Evolutionary conservation across 1,140 invertebrate species (phyloP), one percentile per base, ranked within the genome.

Genomic region (Zaprionus ghesquierei): DNA sequence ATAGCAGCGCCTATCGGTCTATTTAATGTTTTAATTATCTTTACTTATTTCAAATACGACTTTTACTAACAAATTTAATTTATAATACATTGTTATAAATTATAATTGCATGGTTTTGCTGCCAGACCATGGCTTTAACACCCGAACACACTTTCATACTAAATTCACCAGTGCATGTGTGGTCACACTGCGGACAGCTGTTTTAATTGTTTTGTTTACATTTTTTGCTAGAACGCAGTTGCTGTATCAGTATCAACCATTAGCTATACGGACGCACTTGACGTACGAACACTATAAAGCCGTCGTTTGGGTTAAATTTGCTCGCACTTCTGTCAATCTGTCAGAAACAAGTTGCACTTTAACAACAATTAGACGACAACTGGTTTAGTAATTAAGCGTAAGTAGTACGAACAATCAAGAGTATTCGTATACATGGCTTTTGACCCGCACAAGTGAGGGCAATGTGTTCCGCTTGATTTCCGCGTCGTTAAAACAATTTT

Each of bases 121-220:
- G 6, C 2, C n/a, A 15, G 6, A 15, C 8, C 6, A 15, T 3
- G 15, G n/a, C 5, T 15, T 41, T 15, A 15, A 1, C 8, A 10
- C 6, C 3, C 41, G 22, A 46, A 3, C 18, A 4, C 8, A 2
- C 35, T 12, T 50, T 15, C 10, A 25, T 23, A 18, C 13, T 50
- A 29, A 18, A 13, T 31, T 12, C 6, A 4, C n/a, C 5, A 15
- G 59, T n/a, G 5, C 2, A 1, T 2, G 13, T 41, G 66, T 55
- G 69, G 69, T 46, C 69, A 72, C 69, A 72, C 69, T 60, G 35
- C 13, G 9, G 5, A 33, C 69, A 72, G 69, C 69, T 72, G 69
- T 72, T 66, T 53, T 31, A 51, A 53, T 72, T 72, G 69, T 72
- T 72, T 72, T 72, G 69, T 72, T 72, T 72, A 72, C 69, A 29